phyloP scores from a whole-genome alignment of 2,113 vertebrate genomes.

The Amblyornis subalaris region DNA sequence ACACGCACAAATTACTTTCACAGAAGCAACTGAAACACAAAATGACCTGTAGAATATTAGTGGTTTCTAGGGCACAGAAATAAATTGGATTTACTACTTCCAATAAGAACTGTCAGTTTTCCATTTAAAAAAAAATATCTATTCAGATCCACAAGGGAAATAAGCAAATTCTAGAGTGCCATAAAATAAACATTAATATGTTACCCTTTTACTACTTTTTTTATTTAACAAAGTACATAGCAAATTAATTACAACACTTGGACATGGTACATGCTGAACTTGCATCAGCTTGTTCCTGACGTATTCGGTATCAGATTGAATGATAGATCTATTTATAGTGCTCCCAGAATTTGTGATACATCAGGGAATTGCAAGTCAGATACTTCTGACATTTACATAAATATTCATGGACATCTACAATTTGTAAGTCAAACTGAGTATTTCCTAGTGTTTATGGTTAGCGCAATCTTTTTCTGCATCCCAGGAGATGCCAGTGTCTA shows the following conservation, averaged over 20 bases:
- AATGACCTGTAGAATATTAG: not conserved
- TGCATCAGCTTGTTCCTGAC: constrained; percentile 27
- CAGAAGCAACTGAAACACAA: not conserved
- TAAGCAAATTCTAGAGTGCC: not conserved
- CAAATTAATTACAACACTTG: constrained; percentile 43
- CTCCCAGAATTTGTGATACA: constrained; percentile 12
- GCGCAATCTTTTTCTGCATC: not conserved
- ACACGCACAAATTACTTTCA: not conserved
- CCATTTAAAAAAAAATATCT: not conserved
- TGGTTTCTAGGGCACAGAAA: not conserved
- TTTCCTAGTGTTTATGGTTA: not conserved
- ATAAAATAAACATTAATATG: not conserved
- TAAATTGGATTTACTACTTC: not conserved
- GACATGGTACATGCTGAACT: constrained; percentile 26
- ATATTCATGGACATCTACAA: not conserved
- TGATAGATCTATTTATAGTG: constrained; percentile 26
- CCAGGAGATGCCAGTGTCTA: not conserved
- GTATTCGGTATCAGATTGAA: not conserved
- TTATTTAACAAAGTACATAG: not conserved
- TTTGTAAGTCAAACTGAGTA: not conserved
- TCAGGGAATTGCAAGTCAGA: constrained; percentile 15
- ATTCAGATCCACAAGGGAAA: not conserved
- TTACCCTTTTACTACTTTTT: not conserved
- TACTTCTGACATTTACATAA: constrained; percentile 1
- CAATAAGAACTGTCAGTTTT: not conserved